Evolutionary conservation across 2,113 vertebrate genomes (phyloP).

Genomic region (Atractosteus spatula): DNA sequence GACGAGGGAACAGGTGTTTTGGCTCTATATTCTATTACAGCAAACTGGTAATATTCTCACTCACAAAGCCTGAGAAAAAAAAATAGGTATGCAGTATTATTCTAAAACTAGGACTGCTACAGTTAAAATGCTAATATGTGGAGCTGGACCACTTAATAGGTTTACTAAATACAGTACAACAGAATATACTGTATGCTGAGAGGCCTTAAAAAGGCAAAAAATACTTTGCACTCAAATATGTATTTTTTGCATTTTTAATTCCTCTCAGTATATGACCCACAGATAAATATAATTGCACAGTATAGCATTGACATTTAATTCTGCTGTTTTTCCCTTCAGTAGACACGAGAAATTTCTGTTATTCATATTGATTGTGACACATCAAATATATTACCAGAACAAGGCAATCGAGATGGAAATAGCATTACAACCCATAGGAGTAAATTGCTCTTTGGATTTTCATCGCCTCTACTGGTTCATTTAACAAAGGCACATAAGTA

Average conservation of each 20-base stretch:
- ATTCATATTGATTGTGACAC: neutral
- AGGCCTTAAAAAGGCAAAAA: neutral
- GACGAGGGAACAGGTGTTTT: constrained; percentile 18
- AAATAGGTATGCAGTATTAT: too few relatives aligned
- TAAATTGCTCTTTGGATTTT: constrained; percentile 13
- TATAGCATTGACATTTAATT: neutral
- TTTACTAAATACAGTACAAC: too few relatives aligned
- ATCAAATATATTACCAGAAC: neutral
- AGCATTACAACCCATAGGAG: constrained; percentile 5
- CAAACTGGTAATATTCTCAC: neutral
- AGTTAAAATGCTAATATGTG: too few relatives aligned
- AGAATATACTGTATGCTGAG: too few relatives aligned
- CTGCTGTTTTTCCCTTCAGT: neutral
- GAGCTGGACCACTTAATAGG: too few relatives aligned
- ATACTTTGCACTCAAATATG: neutral
- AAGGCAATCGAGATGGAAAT: constrained; percentile 10
- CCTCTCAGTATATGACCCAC: neutral
- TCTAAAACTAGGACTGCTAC: too few relatives aligned
- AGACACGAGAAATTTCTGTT: neutral
- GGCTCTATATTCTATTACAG: constrained; percentile 9
- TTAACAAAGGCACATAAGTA: constrained; percentile 13
- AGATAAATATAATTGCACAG: neutral
- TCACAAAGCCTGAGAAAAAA: neutral
- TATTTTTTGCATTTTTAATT: too few relatives aligned
- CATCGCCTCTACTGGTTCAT: constrained; percentile 4